These are phyloP conservation scores for Chrysogorgia sp. DNA, from an alignment of 92 coral and sea anemone species.

Conservation along the genomic window DNA sequence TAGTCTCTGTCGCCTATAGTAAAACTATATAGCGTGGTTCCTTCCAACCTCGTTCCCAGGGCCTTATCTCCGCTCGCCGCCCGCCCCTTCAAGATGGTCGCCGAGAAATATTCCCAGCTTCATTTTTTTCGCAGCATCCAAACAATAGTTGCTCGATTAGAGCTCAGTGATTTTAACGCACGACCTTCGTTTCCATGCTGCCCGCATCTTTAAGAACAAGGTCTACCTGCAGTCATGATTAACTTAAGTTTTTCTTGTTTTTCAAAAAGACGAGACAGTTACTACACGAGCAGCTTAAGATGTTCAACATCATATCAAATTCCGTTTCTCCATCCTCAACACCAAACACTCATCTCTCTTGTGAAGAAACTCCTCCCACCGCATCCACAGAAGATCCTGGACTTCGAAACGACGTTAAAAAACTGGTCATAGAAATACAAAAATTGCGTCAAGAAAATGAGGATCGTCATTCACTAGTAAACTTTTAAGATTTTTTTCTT, in stretches of 20 bases:
- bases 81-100: too few species aligned
- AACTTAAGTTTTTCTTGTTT: not conserved
- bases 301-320: slow-evolving; percentile 7
- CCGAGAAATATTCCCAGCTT: too few species aligned
- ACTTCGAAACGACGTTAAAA: slow-evolving; percentile 15
- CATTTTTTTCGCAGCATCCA: too few species aligned
- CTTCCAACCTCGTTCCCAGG: too few species aligned
- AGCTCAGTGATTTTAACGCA: too few species aligned
- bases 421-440: slow-evolving; percentile 22
- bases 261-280: slow-evolving; percentile 15
- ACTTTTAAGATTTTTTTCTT: not conserved
- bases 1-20: too few species aligned
- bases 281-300: slow-evolving; percentile 36
- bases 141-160: too few species aligned
- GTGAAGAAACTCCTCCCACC: slow-evolving; percentile 6
- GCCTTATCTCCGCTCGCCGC: too few species aligned
- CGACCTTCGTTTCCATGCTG: too few species aligned
- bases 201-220: too few species aligned
- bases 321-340: slow-evolving; percentile 23
- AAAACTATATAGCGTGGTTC: too few species aligned
- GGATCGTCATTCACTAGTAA: slow-evolving; percentile 20
- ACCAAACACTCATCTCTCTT: slow-evolving; percentile 1
- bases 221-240: too few species aligned
- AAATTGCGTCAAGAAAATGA: slow-evolving; percentile 30
- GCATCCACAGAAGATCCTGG: slow-evolving; percentile 23